Percentiles rank a stretch among this genome's conserved stretches.
Conservation (phyloP, 2,113 vertebrate species). For the Diadophis punctatus region DNA sequence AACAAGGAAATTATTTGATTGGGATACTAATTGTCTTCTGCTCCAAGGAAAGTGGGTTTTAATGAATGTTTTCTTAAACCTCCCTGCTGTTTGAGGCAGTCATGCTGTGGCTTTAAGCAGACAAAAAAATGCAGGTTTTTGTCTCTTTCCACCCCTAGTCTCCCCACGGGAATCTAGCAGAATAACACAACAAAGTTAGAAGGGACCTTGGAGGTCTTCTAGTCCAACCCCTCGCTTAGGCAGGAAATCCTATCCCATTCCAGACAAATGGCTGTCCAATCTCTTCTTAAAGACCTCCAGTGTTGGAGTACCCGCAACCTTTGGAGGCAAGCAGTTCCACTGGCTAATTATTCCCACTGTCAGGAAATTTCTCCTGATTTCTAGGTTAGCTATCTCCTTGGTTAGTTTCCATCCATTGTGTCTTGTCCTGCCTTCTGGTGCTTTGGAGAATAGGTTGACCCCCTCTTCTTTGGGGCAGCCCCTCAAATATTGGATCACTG, state of each 20-base stretch:
- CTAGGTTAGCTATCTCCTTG: not conserved
- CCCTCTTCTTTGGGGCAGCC: not conserved
- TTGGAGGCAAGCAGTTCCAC: too few relatives aligned
- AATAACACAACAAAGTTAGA: not conserved
- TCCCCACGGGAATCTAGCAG: not conserved
- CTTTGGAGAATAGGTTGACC: not conserved
- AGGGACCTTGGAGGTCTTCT: not conserved
- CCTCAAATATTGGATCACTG: not conserved
- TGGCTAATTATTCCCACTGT: too few relatives aligned
- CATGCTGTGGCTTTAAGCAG: not conserved
- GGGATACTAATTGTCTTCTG: not conserved
- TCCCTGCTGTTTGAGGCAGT: not conserved
- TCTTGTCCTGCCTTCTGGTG: not conserved
- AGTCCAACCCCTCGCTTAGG: not conserved
- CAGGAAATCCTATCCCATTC: not conserved
- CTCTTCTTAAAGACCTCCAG: not conserved
- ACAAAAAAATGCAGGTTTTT: not conserved
- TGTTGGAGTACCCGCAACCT: not conserved
- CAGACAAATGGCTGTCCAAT: not conserved
- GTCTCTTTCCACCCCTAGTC: not conserved
- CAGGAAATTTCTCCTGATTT: not conserved
- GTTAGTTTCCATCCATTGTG: not conserved
- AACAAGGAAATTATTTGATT: not conserved
- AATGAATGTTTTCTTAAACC: not conserved
- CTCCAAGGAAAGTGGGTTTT: not conserved